These are phyloP conservation scores for Myrmophylax atrothorax DNA, from an alignment of 2,113 vertebrate species.

Conservation along the genomic window DNA sequence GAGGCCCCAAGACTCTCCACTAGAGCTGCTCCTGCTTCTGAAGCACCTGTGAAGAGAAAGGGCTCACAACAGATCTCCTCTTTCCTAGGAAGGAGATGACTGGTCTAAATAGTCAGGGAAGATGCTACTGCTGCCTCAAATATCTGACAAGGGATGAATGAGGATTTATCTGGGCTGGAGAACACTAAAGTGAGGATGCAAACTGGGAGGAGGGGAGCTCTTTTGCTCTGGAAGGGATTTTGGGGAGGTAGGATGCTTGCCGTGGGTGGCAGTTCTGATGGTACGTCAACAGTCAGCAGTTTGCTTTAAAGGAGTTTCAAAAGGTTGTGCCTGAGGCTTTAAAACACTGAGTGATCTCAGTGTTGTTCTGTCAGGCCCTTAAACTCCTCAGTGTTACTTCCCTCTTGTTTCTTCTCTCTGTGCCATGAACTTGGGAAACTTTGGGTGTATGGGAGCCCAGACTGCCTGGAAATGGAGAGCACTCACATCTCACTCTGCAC, in stretches of 20 bases:
- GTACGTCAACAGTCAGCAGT: neutral
- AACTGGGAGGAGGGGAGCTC: neutral
- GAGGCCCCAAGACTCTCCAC: neutral
- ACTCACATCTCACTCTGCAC: neutral
- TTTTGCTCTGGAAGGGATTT: neutral
- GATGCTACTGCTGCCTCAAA: neutral
- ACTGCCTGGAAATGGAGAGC: neutral
- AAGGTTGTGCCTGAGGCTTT: neutral
- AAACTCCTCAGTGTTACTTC: neutral
- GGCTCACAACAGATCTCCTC: neutral
- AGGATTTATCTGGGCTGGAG: neutral
- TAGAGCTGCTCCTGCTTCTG: neutral
- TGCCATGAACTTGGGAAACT: neutral
- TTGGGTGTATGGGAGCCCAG: neutral
- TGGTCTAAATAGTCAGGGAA: neutral
- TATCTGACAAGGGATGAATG: neutral
- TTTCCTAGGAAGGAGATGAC: neutral
- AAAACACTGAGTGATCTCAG: neutral
- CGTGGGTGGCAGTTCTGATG: neutral
- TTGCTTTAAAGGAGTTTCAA: neutral
- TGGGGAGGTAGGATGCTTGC: neutral
- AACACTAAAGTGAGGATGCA: neutral
- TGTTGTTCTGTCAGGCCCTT: neutral
- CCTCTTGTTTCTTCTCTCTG: neutral
- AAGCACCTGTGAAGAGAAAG: neutral